Evolutionary conservation across 2,888 invertebrate species (phyloP), one percentile per base, ranked within the genome.

Genomic region (Notocelia uddmanniana): DNA sequence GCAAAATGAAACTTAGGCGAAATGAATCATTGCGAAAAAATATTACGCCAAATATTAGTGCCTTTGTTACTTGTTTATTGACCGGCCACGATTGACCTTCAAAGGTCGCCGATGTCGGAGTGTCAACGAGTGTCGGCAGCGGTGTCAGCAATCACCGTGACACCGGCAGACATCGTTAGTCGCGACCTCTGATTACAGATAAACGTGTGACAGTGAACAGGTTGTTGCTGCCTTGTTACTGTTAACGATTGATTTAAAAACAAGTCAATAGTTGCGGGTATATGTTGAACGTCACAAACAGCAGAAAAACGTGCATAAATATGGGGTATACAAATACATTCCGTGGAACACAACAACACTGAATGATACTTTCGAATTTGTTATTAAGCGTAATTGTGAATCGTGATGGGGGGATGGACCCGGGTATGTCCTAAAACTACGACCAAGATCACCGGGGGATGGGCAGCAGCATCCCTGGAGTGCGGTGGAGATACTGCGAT

Each of bases 161-260:
- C 70, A 57, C 6, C 57, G 18, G 31, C 70, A 58, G 70, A 58
- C 70, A 23, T 70, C 70, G 70, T 70, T 70, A 70, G 50, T 41
- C 6, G 26, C 70, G 64, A 64, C 57, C 69, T 58, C 50, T 58
- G 64, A 15, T 19, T 52, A 58, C 58, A 58, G 70, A 70, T 70
- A 64, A 70, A 58, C 45, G 62, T 21, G 54, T 48, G 64, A 64
- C 50, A 58, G 37, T 5, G 23, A 11, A 57, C 34, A 45, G 62
- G 37, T 64, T 52, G 58, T 58, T 69, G 58, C 58, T 37, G 41
- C 34, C 64, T 70, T 26, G 58, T 70, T 70, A 70, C 26, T 50
- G 50, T 21, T 70, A 70, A 64, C 50, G 69, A 64, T 52, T 68
- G 67, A 26, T 55, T 55, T 57, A 50, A 48, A 64, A 45, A 45